Conservation (phyloP, 1,140 invertebrate genomes). For the Drosophila sucinea region DNA sequence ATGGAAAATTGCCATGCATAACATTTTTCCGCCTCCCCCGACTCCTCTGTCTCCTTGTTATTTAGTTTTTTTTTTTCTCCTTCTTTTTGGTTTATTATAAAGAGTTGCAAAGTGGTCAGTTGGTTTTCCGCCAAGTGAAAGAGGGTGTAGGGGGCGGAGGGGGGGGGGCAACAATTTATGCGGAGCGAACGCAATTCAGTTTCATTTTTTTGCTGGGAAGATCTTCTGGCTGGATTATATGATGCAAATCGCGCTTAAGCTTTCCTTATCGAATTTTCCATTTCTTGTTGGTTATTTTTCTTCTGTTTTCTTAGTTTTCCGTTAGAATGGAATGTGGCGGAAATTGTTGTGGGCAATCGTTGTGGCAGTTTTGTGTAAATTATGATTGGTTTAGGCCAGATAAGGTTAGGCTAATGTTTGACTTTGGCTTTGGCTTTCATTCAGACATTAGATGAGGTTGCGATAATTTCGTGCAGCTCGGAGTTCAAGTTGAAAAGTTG, state of each 20-base stretch:
- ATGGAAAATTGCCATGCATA: slow-evolving; percentile 80
- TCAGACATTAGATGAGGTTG: slow-evolving; percentile 8
- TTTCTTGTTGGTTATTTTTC: neutral
- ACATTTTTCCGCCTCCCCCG: slow-evolving; percentile 46
- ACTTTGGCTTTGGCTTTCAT: neutral
- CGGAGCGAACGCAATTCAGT: slow-evolving; percentile 70
- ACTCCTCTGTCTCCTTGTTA: neutral
- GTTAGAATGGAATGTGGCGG: slow-evolving; percentile 13
- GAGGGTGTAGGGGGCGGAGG: neutral
- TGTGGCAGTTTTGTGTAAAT: neutral
- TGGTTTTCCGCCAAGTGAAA: slow-evolving; percentile 15
- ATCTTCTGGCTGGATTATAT: slow-evolving; percentile 20
- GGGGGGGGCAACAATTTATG: slow-evolving; percentile 62
- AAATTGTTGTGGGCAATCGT: neutral
- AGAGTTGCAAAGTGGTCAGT: slow-evolving; percentile 57
- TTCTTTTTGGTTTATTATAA: slow-evolving; percentile 64
- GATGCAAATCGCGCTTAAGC: neutral
- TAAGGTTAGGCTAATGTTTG: slow-evolving; percentile 5
- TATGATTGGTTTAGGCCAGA: neutral
- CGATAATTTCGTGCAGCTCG: neutral
- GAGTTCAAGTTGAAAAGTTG: slow-evolving; percentile 1
- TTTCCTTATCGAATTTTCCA: slow-evolving; percentile 4
- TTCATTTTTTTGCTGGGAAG: slow-evolving; percentile 49
- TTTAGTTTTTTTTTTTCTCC: neutral
- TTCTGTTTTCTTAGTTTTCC: neutral